These are phyloP conservation scores for Fundulus diaphanus DNA, from an alignment of 2,797 vertebrate genomes.

Conservation along the genomic window DNA sequence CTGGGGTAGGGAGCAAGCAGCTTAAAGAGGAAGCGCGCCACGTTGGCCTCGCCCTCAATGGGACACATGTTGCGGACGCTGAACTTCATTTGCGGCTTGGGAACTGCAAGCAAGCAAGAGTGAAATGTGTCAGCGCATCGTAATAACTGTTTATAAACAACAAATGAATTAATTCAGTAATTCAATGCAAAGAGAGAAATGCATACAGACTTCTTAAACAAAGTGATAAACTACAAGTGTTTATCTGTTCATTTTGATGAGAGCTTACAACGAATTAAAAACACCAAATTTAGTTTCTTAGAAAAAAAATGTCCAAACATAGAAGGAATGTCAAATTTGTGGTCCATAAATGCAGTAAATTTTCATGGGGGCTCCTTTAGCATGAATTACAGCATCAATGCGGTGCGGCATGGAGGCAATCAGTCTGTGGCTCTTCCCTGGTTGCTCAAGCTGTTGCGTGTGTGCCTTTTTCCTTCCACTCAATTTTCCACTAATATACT, in stretches of 20 bases:
- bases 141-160: not conserved
- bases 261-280: not conserved
- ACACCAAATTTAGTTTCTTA: not conserved
- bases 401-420: not conserved
- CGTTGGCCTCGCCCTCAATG: conserved; percentile 94
- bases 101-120: conserved; percentile 77
- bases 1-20: conserved; percentile 85
- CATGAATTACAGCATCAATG: not conserved
- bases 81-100: conserved; percentile 96
- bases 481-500: not conserved
- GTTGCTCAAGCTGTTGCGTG: not conserved
- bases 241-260: not conserved
- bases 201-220: not conserved
- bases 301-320: too few relatives aligned
- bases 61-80: conserved; percentile 93
- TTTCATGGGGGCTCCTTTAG: too few relatives aligned
- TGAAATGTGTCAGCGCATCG: not conserved
- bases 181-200: not conserved
- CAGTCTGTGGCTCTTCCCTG: not conserved
- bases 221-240: not conserved
- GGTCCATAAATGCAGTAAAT: not conserved
- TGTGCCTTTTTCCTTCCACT: not conserved
- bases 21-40: conserved; percentile 93
- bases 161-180: not conserved
- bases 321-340: too few relatives aligned